A percentile compares a stretch with the other conserved stretches of the same genome.
Conservation (phyloP, 2,113 vertebrate species). For the Nannospalax galili region DNA sequence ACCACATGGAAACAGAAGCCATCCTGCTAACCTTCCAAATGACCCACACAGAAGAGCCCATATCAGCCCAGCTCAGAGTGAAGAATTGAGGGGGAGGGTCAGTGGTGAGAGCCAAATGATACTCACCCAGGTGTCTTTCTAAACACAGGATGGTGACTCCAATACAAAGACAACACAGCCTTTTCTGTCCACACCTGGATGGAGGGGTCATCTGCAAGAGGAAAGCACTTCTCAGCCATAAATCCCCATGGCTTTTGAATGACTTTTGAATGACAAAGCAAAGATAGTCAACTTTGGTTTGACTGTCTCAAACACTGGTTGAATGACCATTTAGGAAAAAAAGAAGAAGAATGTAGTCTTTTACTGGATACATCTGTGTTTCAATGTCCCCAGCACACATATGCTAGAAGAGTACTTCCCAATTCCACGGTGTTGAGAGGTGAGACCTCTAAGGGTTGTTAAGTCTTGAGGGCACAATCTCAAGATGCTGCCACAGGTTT, state of each 20-base stretch:
- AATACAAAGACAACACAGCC: constrained; percentile 60
- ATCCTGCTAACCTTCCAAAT: neutral
- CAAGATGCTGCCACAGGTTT: too few species aligned
- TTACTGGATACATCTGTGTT: constrained; percentile 36
- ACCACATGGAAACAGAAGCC: neutral
- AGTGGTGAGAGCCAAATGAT: neutral
- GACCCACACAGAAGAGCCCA: neutral
- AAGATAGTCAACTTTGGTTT: constrained; percentile 56
- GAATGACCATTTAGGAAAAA: constrained; percentile 59
- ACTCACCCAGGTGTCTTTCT: neutral
- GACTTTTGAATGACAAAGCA: constrained; percentile 15
- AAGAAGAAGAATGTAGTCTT: constrained; percentile 68
- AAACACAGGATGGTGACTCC: constrained; percentile 37
- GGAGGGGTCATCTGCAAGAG: constrained; percentile 65
- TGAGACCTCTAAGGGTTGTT: too few species aligned
- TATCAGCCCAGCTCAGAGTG: neutral
- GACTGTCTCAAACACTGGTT: constrained; percentile 71
- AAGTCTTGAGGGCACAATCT: too few species aligned
- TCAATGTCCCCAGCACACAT: neutral
- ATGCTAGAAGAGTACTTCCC: too few species aligned
- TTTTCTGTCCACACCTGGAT: constrained; percentile 63
- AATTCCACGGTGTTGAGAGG: neutral
- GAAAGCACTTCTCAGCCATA: constrained; percentile 69
- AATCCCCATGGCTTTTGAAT: too few species aligned
- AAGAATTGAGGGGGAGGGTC: neutral